A percentile compares a stretch with the other conserved stretches of the same genome.
phyloP scores from a whole-genome alignment of 2,113 vertebrate genomes.

The Limnothrissa miodon region DNA sequence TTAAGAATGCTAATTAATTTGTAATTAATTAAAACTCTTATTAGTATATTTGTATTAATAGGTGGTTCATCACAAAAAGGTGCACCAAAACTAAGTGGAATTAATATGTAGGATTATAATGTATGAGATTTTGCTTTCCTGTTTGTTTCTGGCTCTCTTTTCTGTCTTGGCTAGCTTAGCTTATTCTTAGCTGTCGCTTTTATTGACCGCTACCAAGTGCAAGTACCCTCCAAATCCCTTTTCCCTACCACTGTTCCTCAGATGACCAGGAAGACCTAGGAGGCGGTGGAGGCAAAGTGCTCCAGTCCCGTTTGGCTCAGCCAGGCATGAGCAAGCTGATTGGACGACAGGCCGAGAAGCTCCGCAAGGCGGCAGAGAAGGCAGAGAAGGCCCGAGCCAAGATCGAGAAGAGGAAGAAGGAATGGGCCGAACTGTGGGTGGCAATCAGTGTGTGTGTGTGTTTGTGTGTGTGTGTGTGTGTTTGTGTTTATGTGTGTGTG shows the following conservation, averaged over 20 bases:
- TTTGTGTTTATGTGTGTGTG: neutral
- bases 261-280: constrained; percentile 40
- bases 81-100: too few species aligned
- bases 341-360: constrained; percentile 72
- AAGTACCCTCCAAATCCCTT: too few species aligned
- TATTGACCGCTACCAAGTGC: too few species aligned
- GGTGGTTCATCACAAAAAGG: too few species aligned
- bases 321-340: constrained; percentile 51
- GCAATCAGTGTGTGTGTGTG: neutral
- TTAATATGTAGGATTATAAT: too few species aligned
- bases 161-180: too few species aligned
- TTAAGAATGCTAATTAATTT: too few species aligned
- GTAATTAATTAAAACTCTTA: too few species aligned
- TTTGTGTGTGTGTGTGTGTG: neutral
- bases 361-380: constrained; percentile 76
- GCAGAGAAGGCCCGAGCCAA: constrained; percentile 75
- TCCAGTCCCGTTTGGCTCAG: constrained; percentile 32
- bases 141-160: too few species aligned
- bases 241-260: neutral
- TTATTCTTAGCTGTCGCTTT: too few species aligned
- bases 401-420: constrained; percentile 78
- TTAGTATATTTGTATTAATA: too few species aligned
- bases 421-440: constrained; percentile 92
- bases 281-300: neutral
- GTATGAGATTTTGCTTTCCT: too few species aligned